Conservation (phyloP, 2,113 vertebrate species). For the Brachypteracias leptosomus region DNA sequence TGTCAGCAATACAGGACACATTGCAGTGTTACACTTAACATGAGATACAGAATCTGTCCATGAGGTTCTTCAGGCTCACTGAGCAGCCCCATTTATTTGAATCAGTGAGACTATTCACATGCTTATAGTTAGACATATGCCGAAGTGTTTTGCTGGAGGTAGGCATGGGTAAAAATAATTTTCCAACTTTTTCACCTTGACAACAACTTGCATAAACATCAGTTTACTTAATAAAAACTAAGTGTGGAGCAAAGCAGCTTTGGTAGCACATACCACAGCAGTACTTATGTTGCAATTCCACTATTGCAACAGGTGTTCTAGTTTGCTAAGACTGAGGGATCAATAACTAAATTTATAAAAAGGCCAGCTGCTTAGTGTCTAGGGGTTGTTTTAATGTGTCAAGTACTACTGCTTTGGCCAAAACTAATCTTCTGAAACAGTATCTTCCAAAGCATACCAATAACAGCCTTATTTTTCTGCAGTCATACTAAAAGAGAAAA, state of each 20-base stretch:
- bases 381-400: neutral
- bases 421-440: neutral
- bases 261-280: neutral
- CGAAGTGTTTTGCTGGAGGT: neutral
- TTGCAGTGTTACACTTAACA: neutral
- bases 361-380: neutral
- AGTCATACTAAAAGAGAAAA: neutral
- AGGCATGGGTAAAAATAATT: neutral
- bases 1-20: neutral
- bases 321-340: neutral
- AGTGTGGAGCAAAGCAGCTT: neutral
- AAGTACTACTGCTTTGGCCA: neutral
- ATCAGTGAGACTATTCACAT: neutral
- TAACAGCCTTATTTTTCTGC: neutral
- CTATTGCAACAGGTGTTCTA: slow-evolving; percentile 14
- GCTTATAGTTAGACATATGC: neutral
- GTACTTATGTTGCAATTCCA: neutral
- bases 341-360: slow-evolving; percentile 6
- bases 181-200: neutral
- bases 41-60: neutral
- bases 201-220: neutral
- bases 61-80: neutral
- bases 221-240: neutral
- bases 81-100: neutral
- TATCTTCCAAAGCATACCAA: neutral